A percentile compares a stretch with the other conserved stretches of the same genome.
These are phyloP conservation scores for Temnothorax curvispinosus DNA, from an alignment of 1,140 invertebrate genomes.

Conservation along the genomic window DNA sequence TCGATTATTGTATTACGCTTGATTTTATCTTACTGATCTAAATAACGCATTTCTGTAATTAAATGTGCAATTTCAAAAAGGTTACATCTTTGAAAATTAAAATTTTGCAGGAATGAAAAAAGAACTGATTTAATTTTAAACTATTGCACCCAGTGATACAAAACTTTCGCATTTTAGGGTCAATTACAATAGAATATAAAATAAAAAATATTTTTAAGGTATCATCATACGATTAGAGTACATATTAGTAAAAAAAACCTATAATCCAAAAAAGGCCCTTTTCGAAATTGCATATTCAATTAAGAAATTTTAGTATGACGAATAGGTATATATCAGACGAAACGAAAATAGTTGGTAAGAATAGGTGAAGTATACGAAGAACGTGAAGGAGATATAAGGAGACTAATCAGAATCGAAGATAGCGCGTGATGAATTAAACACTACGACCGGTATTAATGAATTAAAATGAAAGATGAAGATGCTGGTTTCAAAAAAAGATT, in stretches of 20 bases:
- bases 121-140: too few relatives aligned
- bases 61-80: not conserved
- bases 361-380: not conserved
- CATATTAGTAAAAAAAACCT: too few relatives aligned
- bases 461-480: conserved; percentile 11
- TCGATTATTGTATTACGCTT: not conserved
- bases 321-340: not conserved
- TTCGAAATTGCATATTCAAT: not conserved
- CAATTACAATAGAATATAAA: too few relatives aligned
- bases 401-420: not conserved
- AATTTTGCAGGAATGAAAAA: too few relatives aligned
- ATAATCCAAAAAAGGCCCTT: too few relatives aligned
- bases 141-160: too few relatives aligned
- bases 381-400: not conserved
- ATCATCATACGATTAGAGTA: too few relatives aligned
- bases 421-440: conserved; percentile 24
- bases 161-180: too few relatives aligned
- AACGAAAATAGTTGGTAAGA: not conserved
- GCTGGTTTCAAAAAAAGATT: conserved; percentile 9
- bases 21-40: not conserved
- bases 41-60: not conserved
- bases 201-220: too few relatives aligned
- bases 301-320: not conserved
- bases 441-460: conserved; percentile 11
- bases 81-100: too few relatives aligned